phyloP scores from a whole-genome alignment of 2,797 vertebrate genomes.

The Myotis daubentonii region DNA sequence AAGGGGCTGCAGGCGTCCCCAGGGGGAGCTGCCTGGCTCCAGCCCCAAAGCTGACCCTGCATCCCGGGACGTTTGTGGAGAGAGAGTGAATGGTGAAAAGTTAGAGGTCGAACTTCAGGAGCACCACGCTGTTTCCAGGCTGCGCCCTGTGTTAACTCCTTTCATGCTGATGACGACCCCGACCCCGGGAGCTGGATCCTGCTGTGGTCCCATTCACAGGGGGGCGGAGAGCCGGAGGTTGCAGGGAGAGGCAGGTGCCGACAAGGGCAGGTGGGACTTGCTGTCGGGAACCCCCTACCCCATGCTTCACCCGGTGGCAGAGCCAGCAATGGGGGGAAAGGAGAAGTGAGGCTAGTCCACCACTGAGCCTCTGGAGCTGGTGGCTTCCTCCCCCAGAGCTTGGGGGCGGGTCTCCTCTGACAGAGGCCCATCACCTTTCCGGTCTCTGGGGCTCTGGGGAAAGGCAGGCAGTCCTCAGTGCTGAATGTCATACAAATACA shows the following conservation, averaged over 20 bases:
- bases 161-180: fast-evolving
- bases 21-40: neutral
- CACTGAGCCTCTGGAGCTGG: neutral
- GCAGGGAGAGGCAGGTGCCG: neutral
- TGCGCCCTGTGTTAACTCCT: neutral
- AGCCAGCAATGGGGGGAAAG: neutral
- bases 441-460: neutral
- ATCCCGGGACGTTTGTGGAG: fast-evolving
- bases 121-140: fast-evolving
- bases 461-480: neutral
- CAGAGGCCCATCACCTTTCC: neutral
- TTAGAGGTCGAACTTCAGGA: neutral
- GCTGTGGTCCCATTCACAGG: neutral
- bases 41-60: neutral
- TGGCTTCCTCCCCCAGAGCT: neutral
- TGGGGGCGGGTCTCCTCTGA: no score
- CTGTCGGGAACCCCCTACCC: neutral
- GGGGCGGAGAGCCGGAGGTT: neutral
- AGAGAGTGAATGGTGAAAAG: neutral
- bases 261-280: neutral
- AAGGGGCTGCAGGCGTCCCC: neutral
- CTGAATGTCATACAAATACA: neutral
- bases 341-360: neutral
- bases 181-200: neutral
- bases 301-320: neutral